Base-by-base conservation (phyloP, 2,888 invertebrate genomes). In the Galeruca laticollis region DNA sequence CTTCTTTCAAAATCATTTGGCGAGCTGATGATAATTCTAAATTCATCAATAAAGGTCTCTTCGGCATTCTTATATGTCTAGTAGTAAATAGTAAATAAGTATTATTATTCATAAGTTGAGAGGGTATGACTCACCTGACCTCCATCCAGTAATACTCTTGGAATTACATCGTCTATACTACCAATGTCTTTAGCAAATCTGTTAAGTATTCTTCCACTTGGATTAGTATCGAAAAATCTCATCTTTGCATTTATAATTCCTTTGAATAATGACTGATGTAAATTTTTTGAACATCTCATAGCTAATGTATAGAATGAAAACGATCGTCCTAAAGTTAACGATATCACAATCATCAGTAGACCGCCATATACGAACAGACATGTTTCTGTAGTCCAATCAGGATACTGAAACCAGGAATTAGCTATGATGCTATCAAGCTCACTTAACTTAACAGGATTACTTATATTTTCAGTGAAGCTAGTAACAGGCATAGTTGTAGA, bases 301-400 rank as follows among this genome's bases (percentile, higher is more conserved):
- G 93, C 92, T 60, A 91, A 88, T 84, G 89, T 89, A 78, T 91
- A 91, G 85, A 93, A 94, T 57, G 91, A 79, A 10, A 92, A 81
- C 5, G 93, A 92, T 79, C 93, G 88, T 71, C 79, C 82, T 15
- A 88, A 88, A 2, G 90, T 90, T 26, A 90, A 83, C 1, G 90
- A 6, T 18, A 91, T 88, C 63, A 88, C 83, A 0, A 84, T 75
- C 0, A 83, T 40, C 0, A 91, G 87, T 11, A 92, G 84, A 8
- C 80, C 83, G 0, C 89, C 88, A 77, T 92, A 91, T 65, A 92
- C 87, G 59, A 89, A 89, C 9, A 92, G 83, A 77, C 90, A 90
- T 61, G 85, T 85, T 26, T 84, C 78, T 15, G 82, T 83, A 1
- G 79, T 68, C 70, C 78, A 77, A 37, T 56, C 37, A 6, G 66